phyloP scores from a whole-genome alignment of 2,113 vertebrate genomes.

The Thinocorus orbignyianus region DNA sequence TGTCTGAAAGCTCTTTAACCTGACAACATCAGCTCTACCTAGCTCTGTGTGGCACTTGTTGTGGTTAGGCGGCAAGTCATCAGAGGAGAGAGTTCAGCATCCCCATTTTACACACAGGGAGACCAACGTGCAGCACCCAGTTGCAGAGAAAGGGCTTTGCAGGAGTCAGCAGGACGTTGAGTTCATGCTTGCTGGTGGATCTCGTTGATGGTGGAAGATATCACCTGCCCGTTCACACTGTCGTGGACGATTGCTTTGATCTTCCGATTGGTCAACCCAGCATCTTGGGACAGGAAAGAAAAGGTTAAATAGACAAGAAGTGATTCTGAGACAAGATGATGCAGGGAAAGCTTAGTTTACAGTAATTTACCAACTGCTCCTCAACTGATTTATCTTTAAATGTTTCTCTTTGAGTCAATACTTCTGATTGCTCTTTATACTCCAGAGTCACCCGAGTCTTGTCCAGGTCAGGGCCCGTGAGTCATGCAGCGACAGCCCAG shows the following conservation, averaged over 20 bases:
- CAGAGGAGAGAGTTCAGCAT: background rate
- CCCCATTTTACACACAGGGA: background rate
- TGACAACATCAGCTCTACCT: background rate
- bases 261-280: conserved; percentile 67
- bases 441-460: background rate
- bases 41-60: background rate
- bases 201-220: conserved; percentile 85
- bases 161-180: background rate
- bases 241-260: conserved; percentile 90
- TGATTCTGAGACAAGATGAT: background rate
- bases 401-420: background rate
- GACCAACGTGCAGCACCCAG: background rate
- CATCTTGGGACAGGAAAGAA: conserved; percentile 69
- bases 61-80: background rate
- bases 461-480: conserved; percentile 36
- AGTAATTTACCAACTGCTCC: background rate
- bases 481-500: background rate
- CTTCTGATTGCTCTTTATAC: background rate
- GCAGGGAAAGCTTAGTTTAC: background rate
- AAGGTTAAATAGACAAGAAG: background rate
- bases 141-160: background rate
- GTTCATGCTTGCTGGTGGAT: conserved; percentile 77
- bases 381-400: background rate
- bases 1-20: conserved; percentile 37
- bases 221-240: conserved; percentile 86